A percentile compares a stretch with the other conserved stretches of the same genome.
These are phyloP conservation scores for Labia minor DNA, from an alignment of 2,888 invertebrate genomes.

Conservation along the genomic window DNA sequence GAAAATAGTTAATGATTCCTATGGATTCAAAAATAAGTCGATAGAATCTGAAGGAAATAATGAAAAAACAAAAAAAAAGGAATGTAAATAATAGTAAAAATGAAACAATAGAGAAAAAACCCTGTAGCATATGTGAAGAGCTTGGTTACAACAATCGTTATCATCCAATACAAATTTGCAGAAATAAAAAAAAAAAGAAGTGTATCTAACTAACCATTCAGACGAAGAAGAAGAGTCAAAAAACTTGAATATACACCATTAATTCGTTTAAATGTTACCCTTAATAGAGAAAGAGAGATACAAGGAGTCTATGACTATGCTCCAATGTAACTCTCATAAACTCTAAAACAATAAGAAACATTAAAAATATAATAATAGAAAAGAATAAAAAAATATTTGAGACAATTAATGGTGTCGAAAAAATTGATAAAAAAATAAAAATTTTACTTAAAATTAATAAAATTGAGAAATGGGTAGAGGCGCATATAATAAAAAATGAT, in stretches of 20 bases:
- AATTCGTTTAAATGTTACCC: not conserved
- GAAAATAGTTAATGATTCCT: not conserved
- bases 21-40: not conserved
- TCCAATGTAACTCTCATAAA: not conserved
- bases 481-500: no score
- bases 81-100: not conserved
- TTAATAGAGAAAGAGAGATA: not conserved
- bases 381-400: not conserved
- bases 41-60: not conserved
- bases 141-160: not conserved
- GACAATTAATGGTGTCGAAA: not conserved
- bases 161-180: not conserved
- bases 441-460: not conserved
- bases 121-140: not conserved
- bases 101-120: not conserved
- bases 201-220: not conserved
- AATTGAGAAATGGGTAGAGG: not conserved
- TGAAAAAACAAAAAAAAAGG: not conserved
- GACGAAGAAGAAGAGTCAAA: not conserved
- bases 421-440: not conserved
- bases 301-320: not conserved
- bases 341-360: not conserved
- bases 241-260: not conserved
- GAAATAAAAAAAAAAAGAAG: not conserved
- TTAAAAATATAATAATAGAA: not conserved